phyloP scores from a whole-genome alignment of 2,113 vertebrate genomes.

The Diadophis punctatus region DNA sequence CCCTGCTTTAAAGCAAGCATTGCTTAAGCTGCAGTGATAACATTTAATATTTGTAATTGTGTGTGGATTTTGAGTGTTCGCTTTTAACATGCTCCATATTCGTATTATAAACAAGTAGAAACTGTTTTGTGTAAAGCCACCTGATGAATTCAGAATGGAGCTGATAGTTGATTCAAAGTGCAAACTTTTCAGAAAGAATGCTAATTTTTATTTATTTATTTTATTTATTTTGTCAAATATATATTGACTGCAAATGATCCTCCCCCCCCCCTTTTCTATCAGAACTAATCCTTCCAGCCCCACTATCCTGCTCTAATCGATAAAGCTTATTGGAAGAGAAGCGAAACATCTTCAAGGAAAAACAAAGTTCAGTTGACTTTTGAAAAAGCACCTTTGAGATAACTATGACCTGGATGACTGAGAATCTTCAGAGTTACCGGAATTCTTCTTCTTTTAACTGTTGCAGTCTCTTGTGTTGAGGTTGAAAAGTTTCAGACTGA shows the following conservation, averaged over 20 bases:
- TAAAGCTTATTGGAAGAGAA: background rate
- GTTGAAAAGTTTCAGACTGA: background rate
- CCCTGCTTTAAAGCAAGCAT: background rate
- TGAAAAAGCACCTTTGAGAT: background rate
- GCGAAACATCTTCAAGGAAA: background rate
- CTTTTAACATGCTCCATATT: background rate
- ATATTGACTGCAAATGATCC: background rate
- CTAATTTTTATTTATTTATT: too few relatives aligned
- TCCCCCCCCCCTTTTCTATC: background rate
- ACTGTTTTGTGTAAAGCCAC: background rate
- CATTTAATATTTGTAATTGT: background rate
- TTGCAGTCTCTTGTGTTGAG: background rate
- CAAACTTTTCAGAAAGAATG: background rate
- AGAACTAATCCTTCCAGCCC: background rate
- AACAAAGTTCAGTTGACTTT: background rate
- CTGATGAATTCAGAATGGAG: background rate
- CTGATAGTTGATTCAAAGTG: background rate
- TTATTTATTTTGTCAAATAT: too few relatives aligned
- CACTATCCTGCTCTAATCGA: background rate
- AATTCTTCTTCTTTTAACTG: background rate
- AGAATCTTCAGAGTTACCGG: background rate
- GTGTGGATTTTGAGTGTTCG: background rate
- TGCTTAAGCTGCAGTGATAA: background rate
- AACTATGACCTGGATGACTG: background rate
- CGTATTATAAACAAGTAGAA: background rate